Evolutionary conservation across 2,888 invertebrate genomes (phyloP), one percentile per base, ranked within the genome.

Genomic region (Tridacna crocea): DNA sequence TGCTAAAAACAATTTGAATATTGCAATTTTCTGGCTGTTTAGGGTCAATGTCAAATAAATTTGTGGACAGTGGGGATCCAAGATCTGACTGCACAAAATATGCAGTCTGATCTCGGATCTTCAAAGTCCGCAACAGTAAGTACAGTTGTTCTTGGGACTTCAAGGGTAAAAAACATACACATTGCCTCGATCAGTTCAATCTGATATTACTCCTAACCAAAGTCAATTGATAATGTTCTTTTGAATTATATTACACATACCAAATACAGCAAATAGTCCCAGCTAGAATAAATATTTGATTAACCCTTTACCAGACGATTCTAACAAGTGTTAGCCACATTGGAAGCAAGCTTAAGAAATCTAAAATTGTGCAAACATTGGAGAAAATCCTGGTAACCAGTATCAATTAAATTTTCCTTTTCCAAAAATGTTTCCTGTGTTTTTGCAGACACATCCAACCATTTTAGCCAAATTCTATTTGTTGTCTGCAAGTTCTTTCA

Each of bases 201-300:
- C 68, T 27, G 46, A 68, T 47, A 68, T 19, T 47, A 68, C 68
- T 68, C 46, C 47, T 36, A 47, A 17, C 46, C n/a, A 68, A 68
- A 68, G 68, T 68, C 68, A 68, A 15, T 68, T 68, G 68, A 68
- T 46, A 68, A 68, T 68, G 68, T 68, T 68, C 68, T 68, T 68
- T 68, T 68, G 68, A 68, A 68, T 68, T 68, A 15, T 13, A 27
- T n/a, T 68, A 68, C 47, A 68, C 46, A 36, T 46, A 68, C 68
- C 46, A 68, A 36, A 36, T 36, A 36, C 36, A 36, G 36, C 8
- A 8, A 68, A 68, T 68, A 68, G 46, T 68, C 19, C 68, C 46
- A n/a, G 68, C 0, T 46, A 68, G 68, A 46, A 68, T 46, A 68
- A 68, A 68, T 68, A 68, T 68, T 68, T 68, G 68, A 68, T 65